Evolutionary conservation across 2,888 invertebrate species (phyloP), one percentile per base, ranked within the genome.

Genomic region (Drosophila paranaensis): DNA sequence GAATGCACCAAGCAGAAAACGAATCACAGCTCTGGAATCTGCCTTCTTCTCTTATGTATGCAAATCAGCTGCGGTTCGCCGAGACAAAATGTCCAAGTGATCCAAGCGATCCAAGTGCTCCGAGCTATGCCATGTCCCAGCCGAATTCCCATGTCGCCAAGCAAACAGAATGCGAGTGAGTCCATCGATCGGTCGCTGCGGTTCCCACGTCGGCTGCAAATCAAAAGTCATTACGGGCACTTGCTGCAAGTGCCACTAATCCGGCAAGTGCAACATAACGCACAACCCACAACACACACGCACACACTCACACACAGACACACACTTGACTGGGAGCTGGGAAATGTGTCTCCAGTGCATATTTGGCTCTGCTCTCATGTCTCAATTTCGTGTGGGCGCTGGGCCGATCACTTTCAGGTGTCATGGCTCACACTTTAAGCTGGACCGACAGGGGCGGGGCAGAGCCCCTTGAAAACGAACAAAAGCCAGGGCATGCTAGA

Each of bases 191-290:
- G 39, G 62, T 76, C 13, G 42, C 60, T 62, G 61, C 53, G 69
- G 68, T 75, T 78, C 79, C 73, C 83, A 83, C 82, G 86, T 69
- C 69, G 57, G 60, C 74, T 82, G 80, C 87, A 83, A 88, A 80
- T 82, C 88, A 89, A 90, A 90, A 88, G 89, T 90, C 90, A 90
- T 88, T 81, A 90, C 81, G 73, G 76, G 77, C 77, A 70, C 60
- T 77, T 73, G 82, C 79, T 69, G 69, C 74, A 77, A 81, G 81
- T 82, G 84, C 83, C 73, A 82, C 88, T 87, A 87, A 87, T 84
- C 86, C 88, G 70, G 70, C 65, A 63, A 74, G 67, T 80, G 84
- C 79, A 81, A 53, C 84, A 71, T 70, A 63, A 58, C 65, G 73
- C 86, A 79, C 81, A 77, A 48, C 68, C 71, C 71, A 65, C 74